Evolutionary conservation across 2,888 invertebrate genomes (phyloP), one percentile per base, ranked within the genome.

Genomic region (Drosophila neoperkinsi): DNA sequence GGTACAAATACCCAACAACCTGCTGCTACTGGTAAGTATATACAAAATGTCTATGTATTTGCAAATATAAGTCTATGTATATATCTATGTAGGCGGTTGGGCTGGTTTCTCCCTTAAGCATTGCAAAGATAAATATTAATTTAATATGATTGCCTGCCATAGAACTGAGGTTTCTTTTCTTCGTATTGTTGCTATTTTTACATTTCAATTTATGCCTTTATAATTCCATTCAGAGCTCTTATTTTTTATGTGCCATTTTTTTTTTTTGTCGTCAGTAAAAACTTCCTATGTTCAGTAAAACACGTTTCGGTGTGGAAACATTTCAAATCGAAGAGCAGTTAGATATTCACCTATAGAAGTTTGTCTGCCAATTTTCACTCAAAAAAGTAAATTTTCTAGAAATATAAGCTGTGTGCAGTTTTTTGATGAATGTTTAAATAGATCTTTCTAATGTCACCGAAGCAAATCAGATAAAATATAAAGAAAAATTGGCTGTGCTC

Each of bases 1-100:
- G n/a, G n/a, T 89, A 77, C 90, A 91, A 86, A 78, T 81, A 77
- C 63, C 75, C 78, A 82, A 82, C 75, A 83, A 84, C 79, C 81
- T 86, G 86, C 88, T 91, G 71, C 77, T 83, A 73, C 74, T 85
- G 90, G 90, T 91, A 59, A 82, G 85, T 71, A 58, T 11, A 13
- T 25, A 21, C 9, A 55, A 11, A 50, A 46, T 25, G 5, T 2
- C 30, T n/a, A 30, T 30, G n/a, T 18, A 11, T 51, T 18, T 25
- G 88, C 84, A 56, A 81, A 82, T 25, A 7, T 46, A 16, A 25
- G 13, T 25, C 18, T 50, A 50, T 50, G 28, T 30, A 18, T 18
- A 18, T 25, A 4, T 43, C 43, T 43, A 6, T 43, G 25, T 49
- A 25, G 28, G 16, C 16, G 25, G 25, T 21, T 41, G 16, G 30